These are phyloP conservation scores for Chaetodon trifascialis DNA, from an alignment of 2,113 vertebrate genomes.

Conservation along the genomic window DNA sequence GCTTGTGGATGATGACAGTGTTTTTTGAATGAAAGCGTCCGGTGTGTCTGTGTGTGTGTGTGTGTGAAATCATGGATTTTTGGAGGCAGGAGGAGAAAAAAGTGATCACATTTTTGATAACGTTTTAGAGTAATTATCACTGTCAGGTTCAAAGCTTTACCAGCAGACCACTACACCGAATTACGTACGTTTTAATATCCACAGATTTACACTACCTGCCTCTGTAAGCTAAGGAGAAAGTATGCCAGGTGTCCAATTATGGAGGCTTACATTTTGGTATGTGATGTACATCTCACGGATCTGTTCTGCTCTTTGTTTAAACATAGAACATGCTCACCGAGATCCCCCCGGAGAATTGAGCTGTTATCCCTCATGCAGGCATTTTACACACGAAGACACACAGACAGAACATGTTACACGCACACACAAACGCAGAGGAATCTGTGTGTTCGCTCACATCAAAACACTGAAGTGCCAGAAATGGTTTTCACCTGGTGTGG, in stretches of 20 bases:
- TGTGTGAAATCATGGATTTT: neutral
- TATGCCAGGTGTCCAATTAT: constrained; percentile 40
- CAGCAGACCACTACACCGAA: neutral
- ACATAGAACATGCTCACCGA: constrained; percentile 19
- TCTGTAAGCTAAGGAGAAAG: neutral
- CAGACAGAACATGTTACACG: constrained; percentile 22
- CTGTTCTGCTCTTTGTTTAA: constrained; percentile 57
- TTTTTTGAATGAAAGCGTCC: constrained; percentile 4
- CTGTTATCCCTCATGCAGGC: constrained; percentile 31
- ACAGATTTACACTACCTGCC: neutral
- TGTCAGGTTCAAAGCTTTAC: neutral
- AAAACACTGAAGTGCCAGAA: constrained; percentile 59
- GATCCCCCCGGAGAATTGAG: constrained; percentile 6
- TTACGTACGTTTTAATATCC: neutral
- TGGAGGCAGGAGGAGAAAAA: neutral
- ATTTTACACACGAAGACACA: constrained; percentile 32
- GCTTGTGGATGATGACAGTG: neutral
- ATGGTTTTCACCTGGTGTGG: constrained; percentile 76
- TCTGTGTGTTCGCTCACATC: constrained; percentile 23
- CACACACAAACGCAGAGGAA: neutral
- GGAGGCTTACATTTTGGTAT: constrained; percentile 22
- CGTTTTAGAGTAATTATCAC: neutral
- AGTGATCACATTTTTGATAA: neutral
- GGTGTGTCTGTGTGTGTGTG: neutral
- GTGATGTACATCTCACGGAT: constrained; percentile 51